Evolutionary conservation across 2,113 vertebrate species (phyloP), one percentile per base, ranked within the genome.

Genomic region (Sula dactylatra): DNA sequence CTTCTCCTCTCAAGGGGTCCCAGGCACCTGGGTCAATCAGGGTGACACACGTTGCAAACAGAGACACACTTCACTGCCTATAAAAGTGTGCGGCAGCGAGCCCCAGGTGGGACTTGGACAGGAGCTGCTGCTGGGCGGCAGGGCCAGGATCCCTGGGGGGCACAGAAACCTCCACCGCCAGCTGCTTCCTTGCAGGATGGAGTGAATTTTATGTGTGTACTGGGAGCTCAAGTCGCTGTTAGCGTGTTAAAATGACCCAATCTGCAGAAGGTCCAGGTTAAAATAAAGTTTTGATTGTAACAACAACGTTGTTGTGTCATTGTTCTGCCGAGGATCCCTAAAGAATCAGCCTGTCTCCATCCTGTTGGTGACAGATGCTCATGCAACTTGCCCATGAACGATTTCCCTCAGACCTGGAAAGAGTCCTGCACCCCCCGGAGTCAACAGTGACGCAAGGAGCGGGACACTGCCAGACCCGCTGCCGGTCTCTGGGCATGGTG

Each of bases 51-150:
- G 0, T 11, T 42, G 47, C 2, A 4, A 86, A 10, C 15, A 36
- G 36, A 52, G 55, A 65, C 34, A 11, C n/a, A 25, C 1, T 18
- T 76, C 47, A 11, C 49, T 54, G 21, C n/a, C 47, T 26, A 13
- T 5, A 61, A 40, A 34, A 85, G 26, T 2, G 1, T 2, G 2
- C 0, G 0, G 69, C 55, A 58, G 24, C 0, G 2, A 59, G n/a
- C 8, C 15, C 17, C 62, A 31, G 25, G 19, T 50, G 67, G 55
- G 47, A n/a, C 36, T 27, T 20, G 58, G 54, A 14, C 7, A 1
- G 4, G 66, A 90, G 59, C 58, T 62, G 71, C 73, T 67, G 77
- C 55, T 13, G 21, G 56, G 61, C 16, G 8, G 40, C 31, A 69
- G 78, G 58, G 38, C 54, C 71, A 81, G 58, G 25, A 38, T 25